Evolutionary conservation across 2,888 invertebrate species (phyloP).

Genomic region (Epinotia bilunana): DNA sequence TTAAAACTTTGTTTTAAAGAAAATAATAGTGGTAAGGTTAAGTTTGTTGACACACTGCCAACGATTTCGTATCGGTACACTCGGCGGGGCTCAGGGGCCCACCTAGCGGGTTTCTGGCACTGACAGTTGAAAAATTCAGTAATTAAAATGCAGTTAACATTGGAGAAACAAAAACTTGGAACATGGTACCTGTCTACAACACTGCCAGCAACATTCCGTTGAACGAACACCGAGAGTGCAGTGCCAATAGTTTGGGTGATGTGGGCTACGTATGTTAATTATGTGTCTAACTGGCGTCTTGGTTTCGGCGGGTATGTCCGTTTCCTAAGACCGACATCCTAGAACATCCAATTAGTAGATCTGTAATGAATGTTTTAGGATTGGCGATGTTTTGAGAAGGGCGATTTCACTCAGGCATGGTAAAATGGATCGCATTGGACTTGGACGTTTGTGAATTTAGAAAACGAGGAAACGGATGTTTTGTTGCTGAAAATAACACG

Average conservation of each 20-base stretch:
- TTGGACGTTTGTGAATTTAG: no score
- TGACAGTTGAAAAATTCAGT: no score
- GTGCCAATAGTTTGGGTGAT: constrained; percentile 15
- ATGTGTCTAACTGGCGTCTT: not conserved
- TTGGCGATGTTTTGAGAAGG: no score
- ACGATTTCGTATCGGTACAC: no score
- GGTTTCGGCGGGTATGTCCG: constrained; percentile 12
- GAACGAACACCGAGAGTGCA: constrained; percentile 45
- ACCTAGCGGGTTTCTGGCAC: no score
- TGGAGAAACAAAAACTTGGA: constrained; percentile 1
- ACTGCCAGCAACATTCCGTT: constrained; percentile 79
- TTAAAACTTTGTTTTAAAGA: no score
- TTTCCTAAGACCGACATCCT: not conserved
- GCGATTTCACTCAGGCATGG: not conserved
- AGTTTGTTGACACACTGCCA: no score
- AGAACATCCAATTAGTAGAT: not conserved
- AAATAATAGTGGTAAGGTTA: no score
- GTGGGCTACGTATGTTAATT: not conserved
- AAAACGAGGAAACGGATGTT: no score
- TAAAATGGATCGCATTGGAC: not conserved
- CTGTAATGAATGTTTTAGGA: not conserved
- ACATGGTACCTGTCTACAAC: constrained; percentile 50
- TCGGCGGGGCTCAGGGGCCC: no score
- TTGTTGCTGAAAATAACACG: no score
- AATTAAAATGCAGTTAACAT: no score